Evolutionary conservation across 1,140 invertebrate genomes (phyloP).

Genomic region (Saccostrea glomerata): DNA sequence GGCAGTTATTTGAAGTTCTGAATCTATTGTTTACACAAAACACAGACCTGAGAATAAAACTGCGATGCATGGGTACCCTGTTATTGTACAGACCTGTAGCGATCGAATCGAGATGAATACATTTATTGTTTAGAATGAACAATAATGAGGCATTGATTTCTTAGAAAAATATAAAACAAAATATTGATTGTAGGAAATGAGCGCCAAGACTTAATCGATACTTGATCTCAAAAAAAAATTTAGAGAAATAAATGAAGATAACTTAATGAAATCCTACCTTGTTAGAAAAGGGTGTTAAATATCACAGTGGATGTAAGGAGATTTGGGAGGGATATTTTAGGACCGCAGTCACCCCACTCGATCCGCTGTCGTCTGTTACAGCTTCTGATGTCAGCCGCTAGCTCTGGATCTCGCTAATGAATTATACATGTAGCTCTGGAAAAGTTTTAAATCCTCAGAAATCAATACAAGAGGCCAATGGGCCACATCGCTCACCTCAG

Average conservation of each 20-base stretch:
- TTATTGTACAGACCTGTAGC: not conserved
- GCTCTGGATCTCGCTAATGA: not conserved
- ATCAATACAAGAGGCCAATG: too few relatives aligned
- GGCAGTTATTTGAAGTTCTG: too few relatives aligned
- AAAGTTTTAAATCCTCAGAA: conserved; percentile 13
- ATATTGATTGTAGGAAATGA: conserved; percentile 3
- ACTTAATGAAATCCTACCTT: not conserved
- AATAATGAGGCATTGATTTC: not conserved
- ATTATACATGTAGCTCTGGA: conserved; percentile 3
- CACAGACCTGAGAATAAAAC: too few relatives aligned
- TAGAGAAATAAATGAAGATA: not conserved
- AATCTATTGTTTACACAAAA: too few relatives aligned
- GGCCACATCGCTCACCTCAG: too few relatives aligned
- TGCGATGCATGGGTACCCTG: too few relatives aligned
- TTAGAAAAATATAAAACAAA: not conserved
- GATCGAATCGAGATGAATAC: not conserved
- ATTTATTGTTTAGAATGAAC: not conserved
- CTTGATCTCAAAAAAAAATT: not conserved
- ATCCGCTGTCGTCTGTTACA: not conserved
- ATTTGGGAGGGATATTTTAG: not conserved
- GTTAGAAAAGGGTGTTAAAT: not conserved
- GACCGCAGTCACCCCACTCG: not conserved
- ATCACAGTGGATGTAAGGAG: not conserved
- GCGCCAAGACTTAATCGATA: not conserved
- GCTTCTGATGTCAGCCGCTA: not conserved